Evolutionary conservation across 2,888 invertebrate species (phyloP), one percentile per base, ranked within the genome.

Genomic region (Dasysyrphus albostriatus): DNA sequence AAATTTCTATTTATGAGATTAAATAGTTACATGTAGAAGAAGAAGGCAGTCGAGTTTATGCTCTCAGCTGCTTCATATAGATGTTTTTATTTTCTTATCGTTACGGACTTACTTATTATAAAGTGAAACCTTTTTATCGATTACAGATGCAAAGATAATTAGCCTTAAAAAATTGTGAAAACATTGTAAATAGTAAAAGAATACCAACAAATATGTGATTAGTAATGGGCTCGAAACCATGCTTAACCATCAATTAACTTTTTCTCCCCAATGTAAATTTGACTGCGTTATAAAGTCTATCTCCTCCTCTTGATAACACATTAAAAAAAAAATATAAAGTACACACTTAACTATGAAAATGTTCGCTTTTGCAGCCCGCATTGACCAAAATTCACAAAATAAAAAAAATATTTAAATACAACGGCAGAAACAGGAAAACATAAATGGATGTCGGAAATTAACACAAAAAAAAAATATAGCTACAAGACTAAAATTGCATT

Each of bases 401-500:
- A 69, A n/a, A 49, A 72, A 63, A 72, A 47, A 56, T 12, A 4
- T 19, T 29, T 29, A 42, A 69, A 39, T 32, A 37, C 49, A 44
- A 81, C 16, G 5, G 51, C 39, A 67, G 61, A 59, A 42, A 16
- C 19, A 54, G 67, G 54, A 39, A 76, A 82, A 76, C 65, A 76
- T 67, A 84, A 72, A 72, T 58, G 16, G 59, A 42, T 51, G 69
- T 49, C 44, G 34, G 69, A 75, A 84, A 65, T 69, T 58, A n/a
- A n/a, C n/a, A n/a, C n/a, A n/a, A 76, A 81, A 56, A 47, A 37
- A 67, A 47, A 67, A 19, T 8, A 37, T 24, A n/a, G n/a, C n/a
- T n/a, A 19, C 49, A 49, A 67, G 49, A 81, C 67, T 73, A 54
- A 77, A 81, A 85, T 85, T 82, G 77, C 85, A 85, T 85, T 82